phyloP scores from a whole-genome alignment of 2,797 vertebrate genomes.

The Squalus acanthias region DNA sequence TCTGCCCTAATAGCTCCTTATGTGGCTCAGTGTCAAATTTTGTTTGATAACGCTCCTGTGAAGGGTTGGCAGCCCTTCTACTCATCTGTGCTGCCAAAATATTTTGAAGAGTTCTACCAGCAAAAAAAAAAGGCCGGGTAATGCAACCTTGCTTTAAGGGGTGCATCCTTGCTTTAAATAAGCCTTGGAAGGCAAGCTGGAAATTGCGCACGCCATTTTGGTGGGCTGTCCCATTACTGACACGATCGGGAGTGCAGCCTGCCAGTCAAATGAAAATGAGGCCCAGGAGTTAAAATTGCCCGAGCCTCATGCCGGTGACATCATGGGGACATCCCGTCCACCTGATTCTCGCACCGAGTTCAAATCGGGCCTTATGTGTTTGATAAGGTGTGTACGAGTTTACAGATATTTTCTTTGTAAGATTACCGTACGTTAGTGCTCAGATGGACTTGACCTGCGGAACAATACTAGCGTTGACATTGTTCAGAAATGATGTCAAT shows the following conservation, averaged over 20 bases:
- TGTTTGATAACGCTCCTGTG: no score
- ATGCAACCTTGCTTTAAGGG: background rate
- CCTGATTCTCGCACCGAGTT: background rate
- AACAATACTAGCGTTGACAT: background rate
- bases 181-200: background rate
- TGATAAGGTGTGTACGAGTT: background rate
- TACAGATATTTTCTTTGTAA: background rate
- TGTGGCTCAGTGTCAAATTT: no score
- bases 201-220: no score
- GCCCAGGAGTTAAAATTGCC: no score
- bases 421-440: background rate
- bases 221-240: background rate
- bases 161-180: background rate
- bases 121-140: background rate
- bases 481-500: background rate
- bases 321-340: no score
- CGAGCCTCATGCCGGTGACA: no score
- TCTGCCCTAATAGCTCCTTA: no score
- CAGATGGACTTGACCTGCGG: background rate
- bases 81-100: background rate
- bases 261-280: background rate
- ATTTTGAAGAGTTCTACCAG: background rate
- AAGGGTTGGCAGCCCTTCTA: background rate
- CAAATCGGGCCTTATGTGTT: no score
- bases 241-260: background rate